A percentile compares a stretch with the other conserved stretches of the same genome.
Conservation (phyloP, 1,140 invertebrate genomes). For the Calliphora vicina region DNA sequence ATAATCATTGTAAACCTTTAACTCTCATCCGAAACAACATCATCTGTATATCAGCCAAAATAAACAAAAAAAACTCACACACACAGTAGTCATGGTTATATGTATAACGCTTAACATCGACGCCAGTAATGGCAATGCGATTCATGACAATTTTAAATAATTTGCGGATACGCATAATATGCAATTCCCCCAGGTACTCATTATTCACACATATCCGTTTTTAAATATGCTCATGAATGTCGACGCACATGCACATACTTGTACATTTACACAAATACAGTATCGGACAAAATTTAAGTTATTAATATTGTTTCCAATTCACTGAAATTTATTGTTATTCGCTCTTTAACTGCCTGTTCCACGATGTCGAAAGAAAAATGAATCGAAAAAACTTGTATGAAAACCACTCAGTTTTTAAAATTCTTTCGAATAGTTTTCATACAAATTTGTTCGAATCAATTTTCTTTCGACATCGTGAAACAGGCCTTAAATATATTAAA, state of each 20-base stretch:
- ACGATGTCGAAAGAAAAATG: too few species aligned
- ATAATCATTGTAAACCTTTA: background rate
- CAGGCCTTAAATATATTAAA: too few species aligned
- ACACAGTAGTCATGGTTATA: background rate
- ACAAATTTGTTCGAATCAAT: too few species aligned
- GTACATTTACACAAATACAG: background rate
- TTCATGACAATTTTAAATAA: conserved; percentile 21
- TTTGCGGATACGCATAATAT: conserved; percentile 32
- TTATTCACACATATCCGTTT: conserved; percentile 33
- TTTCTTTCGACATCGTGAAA: too few species aligned
- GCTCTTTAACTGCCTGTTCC: too few species aligned
- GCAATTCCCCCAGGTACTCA: conserved; percentile 29
- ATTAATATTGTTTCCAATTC: too few species aligned
- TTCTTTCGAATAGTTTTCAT: too few species aligned
- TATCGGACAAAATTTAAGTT: background rate
- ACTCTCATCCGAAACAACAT: too few species aligned
- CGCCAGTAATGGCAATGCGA: background rate
- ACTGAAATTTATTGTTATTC: too few species aligned
- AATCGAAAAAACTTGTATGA: too few species aligned
- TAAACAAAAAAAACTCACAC: background rate
- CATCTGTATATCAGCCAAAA: too few species aligned
- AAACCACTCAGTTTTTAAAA: too few species aligned
- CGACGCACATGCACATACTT: background rate
- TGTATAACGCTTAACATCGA: background rate
- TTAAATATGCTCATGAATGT: background rate